These are phyloP conservation scores for Lasioglossum vierecki DNA, from an alignment of 2,888 invertebrate genomes.

Conservation along the genomic window DNA sequence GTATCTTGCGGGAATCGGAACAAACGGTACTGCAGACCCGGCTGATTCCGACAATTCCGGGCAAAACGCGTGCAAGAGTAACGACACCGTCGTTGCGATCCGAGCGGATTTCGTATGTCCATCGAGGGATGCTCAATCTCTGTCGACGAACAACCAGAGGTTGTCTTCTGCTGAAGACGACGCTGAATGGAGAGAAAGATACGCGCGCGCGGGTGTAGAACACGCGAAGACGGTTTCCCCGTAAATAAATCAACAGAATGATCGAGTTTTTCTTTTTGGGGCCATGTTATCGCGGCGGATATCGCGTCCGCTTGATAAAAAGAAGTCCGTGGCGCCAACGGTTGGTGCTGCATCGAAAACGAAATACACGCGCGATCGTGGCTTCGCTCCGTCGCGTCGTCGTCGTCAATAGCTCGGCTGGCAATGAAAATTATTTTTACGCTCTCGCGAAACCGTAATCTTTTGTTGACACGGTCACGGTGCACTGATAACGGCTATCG, in stretches of 20 bases:
- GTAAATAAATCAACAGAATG: slow-evolving; percentile 16
- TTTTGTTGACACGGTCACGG: slow-evolving; percentile 37
- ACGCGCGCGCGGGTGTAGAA: background rate
- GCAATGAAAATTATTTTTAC: slow-evolving; percentile 49
- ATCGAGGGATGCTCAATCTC: background rate
- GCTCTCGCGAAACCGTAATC: slow-evolving; percentile 38
- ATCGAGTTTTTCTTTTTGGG: slow-evolving; percentile 57
- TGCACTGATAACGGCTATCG: slow-evolving; percentile 31
- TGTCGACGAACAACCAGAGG: background rate
- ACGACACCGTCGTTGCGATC: slow-evolving; percentile 20
- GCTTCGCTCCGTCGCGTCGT: background rate
- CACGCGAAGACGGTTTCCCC: background rate
- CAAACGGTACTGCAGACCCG: slow-evolving; percentile 46
- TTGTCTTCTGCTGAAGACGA: background rate
- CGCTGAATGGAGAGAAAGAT: background rate
- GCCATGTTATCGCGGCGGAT: slow-evolving; percentile 60
- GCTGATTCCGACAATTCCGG: slow-evolving; percentile 9
- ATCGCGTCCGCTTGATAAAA: slow-evolving; percentile 64
- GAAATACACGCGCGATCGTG: slow-evolving; percentile 20
- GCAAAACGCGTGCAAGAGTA: slow-evolving; percentile 9
- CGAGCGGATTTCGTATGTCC: slow-evolving; percentile 6
- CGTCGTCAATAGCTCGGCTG: slow-evolving; percentile 6
- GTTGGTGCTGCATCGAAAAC: slow-evolving; percentile 39
- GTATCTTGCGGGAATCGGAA: slow-evolving; percentile 61
- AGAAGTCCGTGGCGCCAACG: slow-evolving; percentile 54